These are phyloP conservation scores for Lithophane socia DNA, from an alignment of 2,888 invertebrate species.

Conservation along the genomic window DNA sequence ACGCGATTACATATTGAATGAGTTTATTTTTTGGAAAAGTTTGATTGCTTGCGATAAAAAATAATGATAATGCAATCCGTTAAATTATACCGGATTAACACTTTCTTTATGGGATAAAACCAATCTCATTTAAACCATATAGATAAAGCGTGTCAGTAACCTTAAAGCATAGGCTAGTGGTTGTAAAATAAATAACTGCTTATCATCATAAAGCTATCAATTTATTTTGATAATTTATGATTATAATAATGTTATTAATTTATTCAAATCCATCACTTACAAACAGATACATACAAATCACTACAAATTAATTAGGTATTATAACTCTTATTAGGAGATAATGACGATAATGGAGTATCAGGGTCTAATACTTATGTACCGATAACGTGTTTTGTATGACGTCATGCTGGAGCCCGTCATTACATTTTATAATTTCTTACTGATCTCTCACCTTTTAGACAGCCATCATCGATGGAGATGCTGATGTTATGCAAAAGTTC, in stretches of 20 bases:
- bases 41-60: conserved; percentile 47
- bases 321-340: conserved; percentile 48
- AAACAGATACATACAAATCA: conserved; percentile 63
- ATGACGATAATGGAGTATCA: conserved; percentile 40
- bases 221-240: conserved; percentile 62
- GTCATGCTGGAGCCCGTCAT: conserved; percentile 6
- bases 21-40: conserved; percentile 50
- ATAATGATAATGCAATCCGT: conserved; percentile 43
- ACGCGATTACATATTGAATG: conserved; percentile 67
- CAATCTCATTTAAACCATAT: conserved; percentile 44
- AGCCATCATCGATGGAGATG: background rate
- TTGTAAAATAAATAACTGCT: conserved; percentile 56
- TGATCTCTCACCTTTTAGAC: conserved; percentile 5
- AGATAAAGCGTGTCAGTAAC: conserved; percentile 53
- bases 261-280: conserved; percentile 64
- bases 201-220: conserved; percentile 62
- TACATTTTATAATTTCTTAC: conserved; percentile 13
- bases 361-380: conserved; percentile 21
- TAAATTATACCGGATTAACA: conserved; percentile 34
- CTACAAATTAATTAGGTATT: conserved; percentile 57
- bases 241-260: conserved; percentile 59
- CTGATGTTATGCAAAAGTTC: background rate
- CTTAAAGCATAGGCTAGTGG: conserved; percentile 46
- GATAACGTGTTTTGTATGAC: conserved; percentile 25
- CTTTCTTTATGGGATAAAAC: conserved; percentile 21